Percentiles rank a stretch among this genome's conserved stretches.
Conservation (phyloP, 2,888 invertebrate species). For the Tachina fera region DNA sequence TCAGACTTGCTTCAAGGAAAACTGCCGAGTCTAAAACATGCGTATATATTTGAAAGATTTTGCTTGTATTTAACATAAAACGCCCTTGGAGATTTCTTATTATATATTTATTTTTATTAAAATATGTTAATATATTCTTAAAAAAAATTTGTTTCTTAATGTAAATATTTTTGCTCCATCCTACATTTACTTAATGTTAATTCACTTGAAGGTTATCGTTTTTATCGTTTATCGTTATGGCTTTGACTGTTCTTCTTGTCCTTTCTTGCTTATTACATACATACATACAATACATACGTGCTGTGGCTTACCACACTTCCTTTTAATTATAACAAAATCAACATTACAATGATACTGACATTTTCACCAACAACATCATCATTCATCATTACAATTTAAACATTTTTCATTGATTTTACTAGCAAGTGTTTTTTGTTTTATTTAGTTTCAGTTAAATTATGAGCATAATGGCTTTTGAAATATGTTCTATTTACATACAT, state of each 20-base stretch:
- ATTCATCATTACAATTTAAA: not conserved
- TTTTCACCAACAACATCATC: constrained; percentile 14
- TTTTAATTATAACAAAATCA: constrained; percentile 65
- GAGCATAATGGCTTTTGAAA: not conserved
- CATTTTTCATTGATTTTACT: constrained; percentile 45
- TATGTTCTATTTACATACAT: not conserved
- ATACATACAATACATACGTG: constrained; percentile 1
- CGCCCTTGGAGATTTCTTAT: no score
- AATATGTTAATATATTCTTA: not conserved
- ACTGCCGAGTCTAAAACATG: no score
- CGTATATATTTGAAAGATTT: no score
- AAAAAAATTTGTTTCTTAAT: not conserved
- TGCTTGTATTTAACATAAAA: no score
- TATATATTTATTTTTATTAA: no score
- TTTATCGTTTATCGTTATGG: not conserved
- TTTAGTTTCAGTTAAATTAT: not conserved
- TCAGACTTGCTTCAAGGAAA: no score
- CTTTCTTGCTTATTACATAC: constrained; percentile 9
- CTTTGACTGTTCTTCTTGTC: constrained; percentile 1
- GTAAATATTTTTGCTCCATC: not conserved
- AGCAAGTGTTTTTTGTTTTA: constrained; percentile 1
- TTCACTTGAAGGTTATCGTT: constrained; percentile 44
- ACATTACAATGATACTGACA: constrained; percentile 53
- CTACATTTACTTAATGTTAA: constrained; percentile 34
- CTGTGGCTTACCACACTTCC: constrained; percentile 56